Evolutionary conservation across 2,113 vertebrate species (phyloP).

Genomic region (Dasyprocta punctata): DNA sequence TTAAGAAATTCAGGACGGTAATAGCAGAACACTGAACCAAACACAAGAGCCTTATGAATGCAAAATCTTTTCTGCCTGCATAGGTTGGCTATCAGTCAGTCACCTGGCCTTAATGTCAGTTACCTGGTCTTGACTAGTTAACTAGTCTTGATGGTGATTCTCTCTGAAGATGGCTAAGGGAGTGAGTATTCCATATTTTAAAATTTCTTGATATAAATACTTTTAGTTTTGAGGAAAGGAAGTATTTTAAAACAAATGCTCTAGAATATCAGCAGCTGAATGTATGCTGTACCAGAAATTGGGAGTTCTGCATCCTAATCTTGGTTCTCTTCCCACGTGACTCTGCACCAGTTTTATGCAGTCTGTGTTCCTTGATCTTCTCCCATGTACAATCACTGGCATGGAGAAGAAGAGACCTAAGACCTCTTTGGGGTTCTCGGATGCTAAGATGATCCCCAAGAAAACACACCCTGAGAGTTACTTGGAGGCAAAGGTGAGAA

Average conservation of each 20-base stretch:
- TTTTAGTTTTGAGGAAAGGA: not conserved
- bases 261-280: not conserved
- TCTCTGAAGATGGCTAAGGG: not conserved
- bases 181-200: not conserved
- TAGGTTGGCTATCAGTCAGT: not conserved
- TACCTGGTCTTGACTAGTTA: not conserved
- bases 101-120: not conserved
- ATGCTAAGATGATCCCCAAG: not conserved
- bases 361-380: not conserved
- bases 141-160: not conserved
- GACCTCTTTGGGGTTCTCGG: not conserved
- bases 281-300: not conserved
- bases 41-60: not conserved
- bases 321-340: not conserved
- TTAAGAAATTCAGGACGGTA: not conserved
- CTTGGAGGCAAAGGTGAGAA: not conserved
- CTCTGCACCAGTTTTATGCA: not conserved
- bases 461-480: not conserved
- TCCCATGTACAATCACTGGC: not conserved
- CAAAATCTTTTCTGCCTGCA: not conserved
- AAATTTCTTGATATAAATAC: not conserved
- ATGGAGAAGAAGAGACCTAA: not conserved
- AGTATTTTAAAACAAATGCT: not conserved
- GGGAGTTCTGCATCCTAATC: not conserved
- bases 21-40: not conserved